Conservation (phyloP, 2,888 invertebrate species). For the Chromoteleia sp. region DNA sequence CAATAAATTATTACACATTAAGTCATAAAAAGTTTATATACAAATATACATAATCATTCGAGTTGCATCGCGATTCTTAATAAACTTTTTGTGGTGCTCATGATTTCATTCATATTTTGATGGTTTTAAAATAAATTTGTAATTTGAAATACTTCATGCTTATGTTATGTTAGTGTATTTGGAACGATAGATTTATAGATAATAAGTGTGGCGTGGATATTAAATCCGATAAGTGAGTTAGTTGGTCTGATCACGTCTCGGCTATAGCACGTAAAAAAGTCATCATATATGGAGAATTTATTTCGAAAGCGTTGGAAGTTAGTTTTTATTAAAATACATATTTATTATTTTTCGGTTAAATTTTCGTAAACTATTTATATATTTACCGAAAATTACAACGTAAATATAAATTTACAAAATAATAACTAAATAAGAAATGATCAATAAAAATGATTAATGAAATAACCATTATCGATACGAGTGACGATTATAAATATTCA, state of each 20-base stretch:
- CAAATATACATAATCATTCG: conserved; percentile 7
- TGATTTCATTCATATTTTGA: neutral
- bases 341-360: conserved; percentile 7
- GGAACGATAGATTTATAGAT: conserved; percentile 39
- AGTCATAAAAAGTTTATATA: conserved; percentile 11
- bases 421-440: too few relatives aligned
- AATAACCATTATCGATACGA: too few relatives aligned
- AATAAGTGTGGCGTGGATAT: conserved; percentile 43
- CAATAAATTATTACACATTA: neutral
- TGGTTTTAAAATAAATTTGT: too few relatives aligned
- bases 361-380: conserved; percentile 1
- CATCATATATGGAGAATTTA: conserved; percentile 36
- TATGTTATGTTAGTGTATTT: conserved; percentile 7
- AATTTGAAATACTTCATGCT: neutral
- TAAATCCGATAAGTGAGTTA: conserved; percentile 51
- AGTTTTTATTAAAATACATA: conserved; percentile 19
- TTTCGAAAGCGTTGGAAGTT: conserved; percentile 17
- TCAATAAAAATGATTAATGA: too few relatives aligned
- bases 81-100: neutral
- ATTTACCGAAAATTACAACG: neutral
- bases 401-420: neutral
- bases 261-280: conserved; percentile 47
- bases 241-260: conserved; percentile 45
- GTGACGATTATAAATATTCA: too few relatives aligned
- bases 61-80: conserved; percentile 16